Evolutionary conservation across 2,888 invertebrate species (phyloP), one percentile per base, ranked within the genome.

Genomic region (Cheilosia pagana): DNA sequence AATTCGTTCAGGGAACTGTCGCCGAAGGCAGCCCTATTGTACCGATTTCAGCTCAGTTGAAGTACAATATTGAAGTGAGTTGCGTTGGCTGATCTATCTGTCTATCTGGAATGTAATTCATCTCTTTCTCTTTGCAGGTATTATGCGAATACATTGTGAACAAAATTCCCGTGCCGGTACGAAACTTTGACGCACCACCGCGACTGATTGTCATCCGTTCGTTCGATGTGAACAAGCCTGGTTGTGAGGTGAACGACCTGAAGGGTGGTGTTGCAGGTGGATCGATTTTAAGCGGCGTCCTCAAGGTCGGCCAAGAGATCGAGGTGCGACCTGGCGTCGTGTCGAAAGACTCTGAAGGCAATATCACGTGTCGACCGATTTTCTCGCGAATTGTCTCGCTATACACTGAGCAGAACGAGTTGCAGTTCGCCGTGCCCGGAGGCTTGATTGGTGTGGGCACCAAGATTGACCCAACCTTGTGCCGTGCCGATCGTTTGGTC

Each of bases 381-480:
- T 97, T 97, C 92, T 99, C 99, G 0, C 95, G 97, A 87, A 99
- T 99, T 90, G 98, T 99, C 16, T 99, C 99, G 0, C 93, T 99
- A 77, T 99, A 96, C 92, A 97, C 99, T 48, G 99, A 99, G 92
- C 98, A 99, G 93, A 99, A 99, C 92, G 98, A 97, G 92, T 94
- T 99, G 75, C 98, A 99, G 92, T 99, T 97, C 92, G 99, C 99
- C 23, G 99, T 99, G 70, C 99, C 99, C 74, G 99, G 99, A 87
- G 99, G 99, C n/a, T 94, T 99, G 63, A 99, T 99, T 90, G 99
- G 98, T 91, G 99, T 99, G 25, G 99, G 99, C 87, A 99, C 99
- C 4, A 98, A 98, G 93, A 99, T 99, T 89, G 99, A 99, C 92
- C 99, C 99, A 1, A 99, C 99, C 0, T 94, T 99, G 60, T 99